phyloP scores from a whole-genome alignment of 2,797 vertebrate genomes.

The Silurus lanzhouensis region DNA sequence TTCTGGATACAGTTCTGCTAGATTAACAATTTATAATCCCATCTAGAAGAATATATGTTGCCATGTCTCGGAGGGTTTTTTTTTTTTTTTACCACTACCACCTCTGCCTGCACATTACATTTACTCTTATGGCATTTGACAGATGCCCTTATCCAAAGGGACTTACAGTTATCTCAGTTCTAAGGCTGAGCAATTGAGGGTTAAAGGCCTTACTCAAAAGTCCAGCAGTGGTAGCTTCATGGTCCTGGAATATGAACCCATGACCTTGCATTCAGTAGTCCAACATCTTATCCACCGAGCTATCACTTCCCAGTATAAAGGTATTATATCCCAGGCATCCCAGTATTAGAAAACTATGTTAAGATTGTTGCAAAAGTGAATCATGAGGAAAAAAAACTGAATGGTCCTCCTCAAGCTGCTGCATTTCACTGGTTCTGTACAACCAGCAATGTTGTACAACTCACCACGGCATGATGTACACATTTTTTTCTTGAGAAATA shows the following conservation, averaged over 20 bases:
- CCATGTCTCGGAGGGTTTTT: background rate
- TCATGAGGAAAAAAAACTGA: background rate
- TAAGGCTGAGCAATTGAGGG: too few species aligned
- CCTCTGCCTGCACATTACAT: background rate
- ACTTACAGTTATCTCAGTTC: too few species aligned
- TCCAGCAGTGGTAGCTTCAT: too few species aligned
- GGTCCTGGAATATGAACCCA: too few species aligned
- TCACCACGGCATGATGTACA: background rate
- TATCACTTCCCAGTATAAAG: too few species aligned
- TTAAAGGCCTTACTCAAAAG: too few species aligned
- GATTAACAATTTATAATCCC: background rate
- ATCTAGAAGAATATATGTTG: background rate
- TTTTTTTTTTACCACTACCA: background rate
- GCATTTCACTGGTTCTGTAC: background rate
- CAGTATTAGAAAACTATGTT: background rate
- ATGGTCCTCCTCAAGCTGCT: background rate
- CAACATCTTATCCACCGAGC: too few species aligned
- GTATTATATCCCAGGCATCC: too few species aligned
- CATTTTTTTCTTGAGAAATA: background rate
- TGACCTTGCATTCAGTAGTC: too few species aligned
- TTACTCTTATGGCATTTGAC: too few species aligned
- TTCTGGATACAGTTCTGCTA: too few species aligned
- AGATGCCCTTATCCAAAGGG: too few species aligned
- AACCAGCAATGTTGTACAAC: background rate
- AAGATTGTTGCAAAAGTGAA: background rate